Percentiles rank a stretch among this genome's conserved stretches.
Conservation (phyloP, 2,797 vertebrate genomes). For the Arremon brunneinucha region DNA sequence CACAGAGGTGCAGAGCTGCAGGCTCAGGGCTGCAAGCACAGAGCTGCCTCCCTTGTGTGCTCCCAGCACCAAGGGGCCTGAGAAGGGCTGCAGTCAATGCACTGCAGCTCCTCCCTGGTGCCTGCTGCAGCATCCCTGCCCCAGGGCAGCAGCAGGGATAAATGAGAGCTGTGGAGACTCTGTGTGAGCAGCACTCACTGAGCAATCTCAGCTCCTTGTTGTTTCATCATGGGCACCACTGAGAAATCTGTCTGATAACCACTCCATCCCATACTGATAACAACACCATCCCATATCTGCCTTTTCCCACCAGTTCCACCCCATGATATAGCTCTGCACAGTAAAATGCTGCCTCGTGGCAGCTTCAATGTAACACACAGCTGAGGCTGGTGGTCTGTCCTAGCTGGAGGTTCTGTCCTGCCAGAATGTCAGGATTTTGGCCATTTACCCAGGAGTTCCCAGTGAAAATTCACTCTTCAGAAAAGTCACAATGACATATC, state of each 20-base stretch:
- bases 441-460: not conserved
- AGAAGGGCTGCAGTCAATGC: too few species aligned
- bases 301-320: not conserved
- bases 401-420: not conserved
- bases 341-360: not conserved
- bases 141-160: not conserved
- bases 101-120: too few species aligned
- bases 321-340: not conserved
- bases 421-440: not conserved
- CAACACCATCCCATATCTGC: not conserved
- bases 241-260: not conserved
- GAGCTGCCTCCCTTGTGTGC: too few species aligned
- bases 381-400: not conserved
- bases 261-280: not conserved
- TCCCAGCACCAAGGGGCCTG: too few species aligned
- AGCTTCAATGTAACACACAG: not conserved
- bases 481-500: not conserved
- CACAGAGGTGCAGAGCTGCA: too few species aligned
- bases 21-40: slow-evolving; percentile 15
- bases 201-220: not conserved
- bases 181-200: not conserved
- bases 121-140: too few species aligned
- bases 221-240: not conserved
- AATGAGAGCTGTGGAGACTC: not conserved
- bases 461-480: not conserved